Evolutionary conservation across 2,113 vertebrate genomes (phyloP), one percentile per base, ranked within the genome.

Genomic region (Forbesichthys papilliferus): DNA sequence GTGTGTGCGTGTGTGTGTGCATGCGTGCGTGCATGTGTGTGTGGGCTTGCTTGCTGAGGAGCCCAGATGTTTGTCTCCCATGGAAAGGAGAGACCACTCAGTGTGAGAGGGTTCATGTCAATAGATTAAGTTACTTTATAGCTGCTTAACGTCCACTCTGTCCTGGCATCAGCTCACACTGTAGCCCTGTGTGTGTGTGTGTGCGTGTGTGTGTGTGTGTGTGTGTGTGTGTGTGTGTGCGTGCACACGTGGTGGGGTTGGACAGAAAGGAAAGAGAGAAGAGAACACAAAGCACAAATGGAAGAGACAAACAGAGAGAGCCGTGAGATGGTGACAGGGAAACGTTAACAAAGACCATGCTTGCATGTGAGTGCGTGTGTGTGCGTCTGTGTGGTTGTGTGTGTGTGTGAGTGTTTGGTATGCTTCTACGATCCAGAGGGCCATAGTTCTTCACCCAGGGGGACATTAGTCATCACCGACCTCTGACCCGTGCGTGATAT

Each of bases 61-160:
- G 58, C 5, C 34, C 71, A 74, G 67, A 80, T 83, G 80, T 81
- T 79, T 86, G 75, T 61, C 18, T 79, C 69, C 56, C 65, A 65
- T 68, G 60, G 61, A 69, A 74, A 63, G 79, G 20, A 69, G 20
- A 79, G 81, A 81, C 68, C 51, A 1, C 69, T 20, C 70, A 62
- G 70, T 61, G 73, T 47, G 9, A 73, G 59, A 71, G 75, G 66
- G 79, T 84, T 86, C 48, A 80, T 80, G 79, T 82, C 73, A 84
- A 80, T 51, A 82, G 67, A 80, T 80, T 59, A 11, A 59, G 75
- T 86, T 80, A 55, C 82, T 78, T 33, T 27, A 7, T 70, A 76
- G 70, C 66, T 72, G 62, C 77, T 79, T 64, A 77, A 79, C 61
- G 51, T 27, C 27, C 27, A 27, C 27, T 27, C 2, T 27, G 27